Evolutionary conservation across 2,797 vertebrate species (phyloP), one percentile per base, ranked within the genome.

Genomic region (Xerus rutilus): DNA sequence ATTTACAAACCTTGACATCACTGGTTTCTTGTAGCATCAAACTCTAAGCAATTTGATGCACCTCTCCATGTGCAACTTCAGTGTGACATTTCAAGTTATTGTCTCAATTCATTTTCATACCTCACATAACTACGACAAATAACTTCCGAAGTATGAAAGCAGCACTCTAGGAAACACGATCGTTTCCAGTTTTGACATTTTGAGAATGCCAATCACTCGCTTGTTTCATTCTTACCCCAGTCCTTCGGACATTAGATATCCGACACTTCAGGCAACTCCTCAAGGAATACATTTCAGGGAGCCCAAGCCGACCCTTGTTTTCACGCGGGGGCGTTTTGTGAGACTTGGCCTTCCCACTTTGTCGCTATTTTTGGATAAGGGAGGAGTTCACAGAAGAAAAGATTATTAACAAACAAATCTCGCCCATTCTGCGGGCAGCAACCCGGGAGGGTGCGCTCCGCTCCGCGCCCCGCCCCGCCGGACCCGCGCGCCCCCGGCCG

Each of bases 381-480:
- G 21, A 86, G 83, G 86, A 65, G 28, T 0, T 15, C 47, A 28
- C 49, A 43, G 62, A 52, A 86, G n/a, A 18, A 54, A 64, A 64
- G 20, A 43, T 7, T 18, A 32, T 5, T 15, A 47, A 70, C 67
- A 20, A 84, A 70, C 89, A 65, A 82, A 95, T 20, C 76, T 64
- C 64, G 3, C 57, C 35, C 54, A 2, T 39, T 39, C 25, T 3
- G 17, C 8, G 0, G 52, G 49, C 74, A 32, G 35, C 10, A 0
- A 15, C 32, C 0, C 0, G 18, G 32, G 18, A 15, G 7, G 2
- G 0, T 0, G 52, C 0, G 11, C 86, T 57, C 5, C 3, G 25
- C 13, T 20, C 54, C 7, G 0, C 39, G 28, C 49, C 1, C 39
- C 45, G 17, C 69, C 39, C 54, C 15, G 73, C 43, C 57, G 57